phyloP scores from a whole-genome alignment of 2,888 invertebrate genomes.

The Osmoderma eremita region DNA sequence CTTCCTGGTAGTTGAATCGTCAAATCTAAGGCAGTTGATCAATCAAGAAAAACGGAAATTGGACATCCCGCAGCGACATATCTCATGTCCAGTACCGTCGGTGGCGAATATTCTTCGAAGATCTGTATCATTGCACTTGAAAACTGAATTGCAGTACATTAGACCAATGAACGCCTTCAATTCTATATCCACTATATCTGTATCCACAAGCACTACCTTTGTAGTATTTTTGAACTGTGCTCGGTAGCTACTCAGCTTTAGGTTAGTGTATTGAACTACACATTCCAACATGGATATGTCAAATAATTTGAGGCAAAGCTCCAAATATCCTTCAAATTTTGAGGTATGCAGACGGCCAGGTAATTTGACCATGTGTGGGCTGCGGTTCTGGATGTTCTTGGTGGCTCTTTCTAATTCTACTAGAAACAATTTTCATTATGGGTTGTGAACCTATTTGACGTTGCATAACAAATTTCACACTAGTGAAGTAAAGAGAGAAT shows the following conservation, averaged over 20 bases:
- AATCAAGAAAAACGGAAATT: not conserved
- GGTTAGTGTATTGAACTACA: not conserved
- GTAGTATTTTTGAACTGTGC: not conserved
- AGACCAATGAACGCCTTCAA: not conserved
- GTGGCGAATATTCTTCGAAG: not conserved
- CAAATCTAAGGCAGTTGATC: not conserved
- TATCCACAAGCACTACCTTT: not conserved
- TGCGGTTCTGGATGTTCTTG: too few relatives aligned
- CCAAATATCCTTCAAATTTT: not conserved
- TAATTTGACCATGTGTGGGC: too few relatives aligned
- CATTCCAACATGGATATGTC: not conserved
- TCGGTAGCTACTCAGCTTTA: not conserved
- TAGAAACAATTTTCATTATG: too few relatives aligned
- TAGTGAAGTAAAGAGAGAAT: too few relatives aligned
- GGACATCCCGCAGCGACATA: not conserved
- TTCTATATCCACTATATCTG: not conserved
- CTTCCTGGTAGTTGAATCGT: too few relatives aligned
- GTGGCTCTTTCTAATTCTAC: too few relatives aligned
- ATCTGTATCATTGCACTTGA: not conserved
- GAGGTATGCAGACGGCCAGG: not conserved
- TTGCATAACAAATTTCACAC: too few relatives aligned
- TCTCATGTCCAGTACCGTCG: not conserved
- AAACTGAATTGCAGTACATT: not conserved
- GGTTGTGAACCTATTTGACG: too few relatives aligned
- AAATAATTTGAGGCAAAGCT: not conserved